Evolutionary conservation across 2,113 vertebrate genomes (phyloP).

Genomic region (Typhlomys cinereus): DNA sequence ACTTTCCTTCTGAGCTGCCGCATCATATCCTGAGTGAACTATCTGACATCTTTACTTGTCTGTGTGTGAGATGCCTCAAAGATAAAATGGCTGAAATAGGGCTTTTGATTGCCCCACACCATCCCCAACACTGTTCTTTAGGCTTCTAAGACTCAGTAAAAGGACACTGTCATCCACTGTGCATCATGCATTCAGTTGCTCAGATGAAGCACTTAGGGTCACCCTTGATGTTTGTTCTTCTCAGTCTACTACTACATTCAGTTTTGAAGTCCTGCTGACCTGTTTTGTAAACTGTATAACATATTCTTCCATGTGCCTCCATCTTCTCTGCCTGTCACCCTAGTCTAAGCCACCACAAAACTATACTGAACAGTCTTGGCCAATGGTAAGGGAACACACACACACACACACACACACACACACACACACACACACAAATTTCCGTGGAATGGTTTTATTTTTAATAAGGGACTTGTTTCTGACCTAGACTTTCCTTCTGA

Average conservation of each 20-base stretch:
- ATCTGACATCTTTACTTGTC: not conserved
- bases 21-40: not conserved
- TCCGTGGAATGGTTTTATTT: not conserved
- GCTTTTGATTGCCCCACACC: not conserved
- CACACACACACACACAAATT: not conserved
- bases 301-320: not conserved
- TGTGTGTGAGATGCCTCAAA: conserved; percentile 31
- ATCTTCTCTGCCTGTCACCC: conserved; percentile 13
- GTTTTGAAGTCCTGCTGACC: not conserved
- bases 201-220: not conserved
- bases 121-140: not conserved
- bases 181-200: conserved; percentile 41
- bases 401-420: not conserved
- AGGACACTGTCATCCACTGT: not conserved
- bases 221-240: conserved; percentile 2
- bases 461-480: conserved; percentile 32
- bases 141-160: not conserved
- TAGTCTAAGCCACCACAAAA: not conserved
- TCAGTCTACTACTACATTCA: not conserved
- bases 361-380: not conserved
- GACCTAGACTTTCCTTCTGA: conserved; percentile 10
- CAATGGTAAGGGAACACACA: not conserved
- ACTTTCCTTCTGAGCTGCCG: conserved; percentile 3
- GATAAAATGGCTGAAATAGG: not conserved
- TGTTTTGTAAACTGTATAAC: conserved; percentile 13